These are phyloP conservation scores for Coregonus clupeaformis DNA, from an alignment of 2,113 vertebrate genomes.

Conservation along the genomic window DNA sequence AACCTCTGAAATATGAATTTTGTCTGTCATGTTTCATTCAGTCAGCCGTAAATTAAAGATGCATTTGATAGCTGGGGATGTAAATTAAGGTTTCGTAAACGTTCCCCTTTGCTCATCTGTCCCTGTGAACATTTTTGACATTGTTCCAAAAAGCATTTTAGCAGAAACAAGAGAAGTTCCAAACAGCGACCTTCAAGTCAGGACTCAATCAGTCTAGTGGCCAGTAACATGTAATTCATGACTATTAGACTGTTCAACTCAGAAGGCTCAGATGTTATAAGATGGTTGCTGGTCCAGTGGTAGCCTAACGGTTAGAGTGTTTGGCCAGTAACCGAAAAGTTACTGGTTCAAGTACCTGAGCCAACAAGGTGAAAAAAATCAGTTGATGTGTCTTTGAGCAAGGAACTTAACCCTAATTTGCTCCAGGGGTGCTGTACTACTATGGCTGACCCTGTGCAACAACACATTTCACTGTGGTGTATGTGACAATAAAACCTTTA, in stretches of 20 bases:
- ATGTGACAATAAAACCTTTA: no score
- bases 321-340: background rate
- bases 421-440: no score
- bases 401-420: no score
- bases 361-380: background rate
- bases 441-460: background rate
- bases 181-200: background rate
- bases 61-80: slow-evolving; percentile 17
- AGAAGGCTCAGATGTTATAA: background rate
- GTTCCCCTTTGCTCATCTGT: background rate
- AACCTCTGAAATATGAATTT: background rate
- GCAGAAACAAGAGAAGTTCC: slow-evolving; percentile 40
- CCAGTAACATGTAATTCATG: background rate
- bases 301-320: background rate
- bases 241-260: background rate
- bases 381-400: no score
- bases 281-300: background rate
- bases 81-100: background rate
- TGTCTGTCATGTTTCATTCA: slow-evolving; percentile 9
- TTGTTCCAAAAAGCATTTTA: slow-evolving; percentile 54
- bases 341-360: background rate
- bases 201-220: background rate
- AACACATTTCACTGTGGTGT: no score
- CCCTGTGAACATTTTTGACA: slow-evolving; percentile 48
- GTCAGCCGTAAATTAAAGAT: slow-evolving; percentile 23